Evolutionary conservation across 2,113 vertebrate genomes (phyloP), one percentile per base, ranked within the genome.

Genomic region (Tyto alba): DNA sequence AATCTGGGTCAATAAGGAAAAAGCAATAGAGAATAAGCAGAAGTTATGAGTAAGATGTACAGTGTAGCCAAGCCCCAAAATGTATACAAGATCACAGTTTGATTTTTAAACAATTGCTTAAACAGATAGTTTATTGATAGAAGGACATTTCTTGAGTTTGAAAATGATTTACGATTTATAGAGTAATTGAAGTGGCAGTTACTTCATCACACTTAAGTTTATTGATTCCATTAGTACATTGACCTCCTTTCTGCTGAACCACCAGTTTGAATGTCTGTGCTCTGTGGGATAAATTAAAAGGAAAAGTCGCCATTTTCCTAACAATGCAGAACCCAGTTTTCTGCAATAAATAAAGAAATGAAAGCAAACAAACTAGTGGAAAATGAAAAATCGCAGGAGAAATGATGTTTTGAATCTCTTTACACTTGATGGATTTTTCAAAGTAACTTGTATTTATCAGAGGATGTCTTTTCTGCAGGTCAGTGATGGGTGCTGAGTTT

Each of bases 181-280:
- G 63, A 67, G 53, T 93, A 93, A 84, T 87, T 84, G 88, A 92
- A 90, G 63, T 67, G 88, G 93, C 90, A 94, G 91, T 88, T 96
- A 75, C 94, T 96, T 95, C 79, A 85, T 97, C 93, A 88, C 90
- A 96, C 94, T 95, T 82, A 82, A 87, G 67, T 80, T 93, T 94
- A 91, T 94, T 91, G 95, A 85, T 95, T 94, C 91, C 95, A 88
- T 95, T 95, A 95, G 63, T 88, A 77, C 79, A 88, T 47, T 94
- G 92, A 90, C 93, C 86, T 96, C 82, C 57, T 96, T 93, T 90
- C 34, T 96, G 48, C 79, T 93, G 95, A 89, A 79, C 78, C 64
- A 92, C 89, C 60, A 86, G 82, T 84, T 75, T 77, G 55, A 90
- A 85, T 60, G 57, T 53, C 72, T 90, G 56, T 47, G 72, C 71